Evolutionary conservation across 2,797 vertebrate genomes (phyloP).

Genomic region (Gila robusta): DNA sequence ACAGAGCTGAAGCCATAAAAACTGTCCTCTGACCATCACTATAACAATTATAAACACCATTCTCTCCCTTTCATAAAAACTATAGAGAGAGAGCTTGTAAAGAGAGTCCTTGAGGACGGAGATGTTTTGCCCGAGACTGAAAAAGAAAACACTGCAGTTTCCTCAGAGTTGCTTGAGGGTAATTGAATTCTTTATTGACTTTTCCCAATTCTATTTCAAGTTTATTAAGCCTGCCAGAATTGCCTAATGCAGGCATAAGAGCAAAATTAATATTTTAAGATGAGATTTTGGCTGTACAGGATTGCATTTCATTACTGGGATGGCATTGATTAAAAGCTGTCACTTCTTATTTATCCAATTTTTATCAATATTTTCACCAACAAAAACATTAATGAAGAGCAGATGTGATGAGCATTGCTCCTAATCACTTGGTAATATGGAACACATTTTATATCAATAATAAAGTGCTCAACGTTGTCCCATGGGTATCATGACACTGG

Average conservation of each 20-base stretch:
- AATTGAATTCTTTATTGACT: constrained; percentile 84
- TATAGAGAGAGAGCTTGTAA: constrained; percentile 26
- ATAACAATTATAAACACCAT: constrained; percentile 15
- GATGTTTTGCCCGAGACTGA: constrained; percentile 56
- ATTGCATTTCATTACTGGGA: constrained; percentile 76
- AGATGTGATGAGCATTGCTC: constrained; percentile 65
- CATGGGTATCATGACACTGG: constrained; percentile 14
- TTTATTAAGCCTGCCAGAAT: constrained; percentile 79
- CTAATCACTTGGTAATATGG: constrained; percentile 64
- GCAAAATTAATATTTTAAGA: constrained; percentile 81
- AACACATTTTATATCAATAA: constrained; percentile 62
- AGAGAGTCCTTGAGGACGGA: constrained; percentile 69
- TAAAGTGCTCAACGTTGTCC: constrained; percentile 44
- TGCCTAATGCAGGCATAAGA: constrained; percentile 79
- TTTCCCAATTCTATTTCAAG: constrained; percentile 80
- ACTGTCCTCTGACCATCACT: constrained; percentile 62
- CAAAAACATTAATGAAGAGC: constrained; percentile 70
- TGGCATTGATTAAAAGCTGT: constrained; percentile 79
- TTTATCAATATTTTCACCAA: constrained; percentile 66
- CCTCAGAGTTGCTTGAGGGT: constrained; percentile 74
- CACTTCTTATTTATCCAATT: constrained; percentile 72
- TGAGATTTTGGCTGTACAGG: constrained; percentile 72
- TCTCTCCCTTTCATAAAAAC: constrained; percentile 34
- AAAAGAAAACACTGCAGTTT: constrained; percentile 66
- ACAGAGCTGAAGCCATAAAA: constrained; percentile 29